Conservation (phyloP, 2,797 vertebrate genomes). For the Aselliscus stoliczkanus region DNA sequence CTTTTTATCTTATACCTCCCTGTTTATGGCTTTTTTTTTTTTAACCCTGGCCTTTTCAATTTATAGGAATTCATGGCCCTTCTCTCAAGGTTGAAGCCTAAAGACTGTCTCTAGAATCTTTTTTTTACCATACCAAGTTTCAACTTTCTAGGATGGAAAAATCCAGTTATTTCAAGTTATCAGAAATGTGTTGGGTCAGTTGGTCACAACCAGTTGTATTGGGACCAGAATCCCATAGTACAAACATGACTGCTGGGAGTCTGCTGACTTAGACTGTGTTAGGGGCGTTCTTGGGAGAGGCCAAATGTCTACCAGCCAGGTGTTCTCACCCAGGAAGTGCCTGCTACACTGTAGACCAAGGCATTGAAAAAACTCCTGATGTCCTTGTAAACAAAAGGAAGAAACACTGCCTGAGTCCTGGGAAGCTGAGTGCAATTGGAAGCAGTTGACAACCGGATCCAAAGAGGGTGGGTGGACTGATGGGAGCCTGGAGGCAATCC, state of each 20-base stretch:
- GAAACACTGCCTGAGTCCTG: background rate
- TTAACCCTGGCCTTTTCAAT: background rate
- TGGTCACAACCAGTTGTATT: background rate
- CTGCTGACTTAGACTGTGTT: background rate
- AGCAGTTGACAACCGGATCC: background rate
- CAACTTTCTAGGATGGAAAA: background rate
- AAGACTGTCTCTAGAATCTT: background rate
- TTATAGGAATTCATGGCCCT: background rate
- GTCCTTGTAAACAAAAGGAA: background rate
- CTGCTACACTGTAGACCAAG: background rate
- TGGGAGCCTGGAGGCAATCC: background rate
- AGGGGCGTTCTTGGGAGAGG: background rate
- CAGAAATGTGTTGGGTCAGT: background rate
- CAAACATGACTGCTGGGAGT: background rate
- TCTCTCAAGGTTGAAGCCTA: background rate
- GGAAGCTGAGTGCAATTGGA: background rate
- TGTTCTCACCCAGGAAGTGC: background rate
- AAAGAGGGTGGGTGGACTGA: background rate
- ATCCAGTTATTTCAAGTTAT: background rate
- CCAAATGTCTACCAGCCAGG: background rate
- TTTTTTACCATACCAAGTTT: background rate
- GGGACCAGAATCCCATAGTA: background rate
- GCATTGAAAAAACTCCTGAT: background rate
- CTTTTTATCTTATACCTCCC: background rate
- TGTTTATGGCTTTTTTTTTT: background rate